Base-by-base conservation (phyloP, 2,113 vertebrate species). In the Ciconia maguari region DNA sequence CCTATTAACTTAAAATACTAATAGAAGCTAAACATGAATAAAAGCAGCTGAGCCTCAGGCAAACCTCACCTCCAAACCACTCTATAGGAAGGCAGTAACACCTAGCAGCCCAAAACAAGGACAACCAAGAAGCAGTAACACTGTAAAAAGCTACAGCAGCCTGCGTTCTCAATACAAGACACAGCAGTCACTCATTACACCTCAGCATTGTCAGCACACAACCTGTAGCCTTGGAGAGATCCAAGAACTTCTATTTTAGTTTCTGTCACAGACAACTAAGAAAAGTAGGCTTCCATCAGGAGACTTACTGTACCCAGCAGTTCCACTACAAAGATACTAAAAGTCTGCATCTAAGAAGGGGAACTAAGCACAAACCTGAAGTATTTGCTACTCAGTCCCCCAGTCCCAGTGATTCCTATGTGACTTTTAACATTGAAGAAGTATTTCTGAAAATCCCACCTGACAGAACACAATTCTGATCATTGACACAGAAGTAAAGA, bases 131-230 rank as follows among this genome's bases (percentile, higher is more conserved):
- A 52, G 44, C 32, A 78, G 13, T 6, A 48, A 58, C 34, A 32
- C 34, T 0, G 0, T 46, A 52, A 36, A 36, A 78, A 58, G 14
- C 51, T 25, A 19, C 24, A 46, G 42, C 51, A 34, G 49, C 49
- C 54, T 9, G 14, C 2, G 3, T 30, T 30, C 38, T n/a, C 30
- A n/a, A 32, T 7, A 27, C 6, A 13, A 42, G 32, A 29, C 22
- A 5, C 4, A 27, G n/a, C 41, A 36, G 15, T 17, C 32, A 10
- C 48, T 62, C 10, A 1, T 22, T 19, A 54, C 6, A 2, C 18
- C 13, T 29, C 58, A 13, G 57, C 44, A 38, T 3, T 1, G 0
- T 4, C 22, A 46, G 38, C 29, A 24, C 36, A 34, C 0, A 0
- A 36, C 55, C 27, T 19, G 34, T 0, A 54, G 41, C n/a, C 66